Evolutionary conservation across 2,113 vertebrate genomes (phyloP).

Genomic region (Mirounga angustirostris): DNA sequence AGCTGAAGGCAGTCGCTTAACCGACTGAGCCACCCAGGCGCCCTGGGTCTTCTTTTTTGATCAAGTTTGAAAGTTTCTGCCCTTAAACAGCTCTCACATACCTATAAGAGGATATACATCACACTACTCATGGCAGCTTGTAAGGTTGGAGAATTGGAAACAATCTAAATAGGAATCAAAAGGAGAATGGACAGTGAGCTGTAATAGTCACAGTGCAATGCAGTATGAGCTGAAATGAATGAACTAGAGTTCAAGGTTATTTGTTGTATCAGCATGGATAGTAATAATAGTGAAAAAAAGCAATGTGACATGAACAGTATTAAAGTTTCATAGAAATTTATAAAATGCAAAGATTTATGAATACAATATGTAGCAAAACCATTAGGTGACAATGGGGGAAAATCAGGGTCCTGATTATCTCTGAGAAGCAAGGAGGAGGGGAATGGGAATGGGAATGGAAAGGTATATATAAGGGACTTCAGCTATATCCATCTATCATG

Average conservation of each 20-base stretch:
- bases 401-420: not conserved
- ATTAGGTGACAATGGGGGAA: not conserved
- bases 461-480: not conserved
- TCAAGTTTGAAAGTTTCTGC: conserved; percentile 8
- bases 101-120: not conserved
- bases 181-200: not conserved
- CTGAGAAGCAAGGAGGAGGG: not conserved
- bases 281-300: not conserved
- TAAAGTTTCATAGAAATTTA: not conserved
- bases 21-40: no score
- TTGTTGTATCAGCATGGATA: not conserved
- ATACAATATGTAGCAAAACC: not conserved
- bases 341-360: not conserved
- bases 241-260: not conserved
- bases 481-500: not conserved
- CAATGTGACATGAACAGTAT: not conserved
- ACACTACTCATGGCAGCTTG: not conserved
- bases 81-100: not conserved
- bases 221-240: not conserved
- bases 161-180: not conserved
- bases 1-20: no score
- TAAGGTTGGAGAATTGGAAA: not conserved
- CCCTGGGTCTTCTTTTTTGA: not conserved
- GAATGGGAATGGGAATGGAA: not conserved
- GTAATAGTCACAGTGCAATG: not conserved